A percentile compares a stretch with the other conserved stretches of the same genome.
phyloP scores from a whole-genome alignment of 2,113 vertebrate genomes.

The Equus przewalskii region DNA sequence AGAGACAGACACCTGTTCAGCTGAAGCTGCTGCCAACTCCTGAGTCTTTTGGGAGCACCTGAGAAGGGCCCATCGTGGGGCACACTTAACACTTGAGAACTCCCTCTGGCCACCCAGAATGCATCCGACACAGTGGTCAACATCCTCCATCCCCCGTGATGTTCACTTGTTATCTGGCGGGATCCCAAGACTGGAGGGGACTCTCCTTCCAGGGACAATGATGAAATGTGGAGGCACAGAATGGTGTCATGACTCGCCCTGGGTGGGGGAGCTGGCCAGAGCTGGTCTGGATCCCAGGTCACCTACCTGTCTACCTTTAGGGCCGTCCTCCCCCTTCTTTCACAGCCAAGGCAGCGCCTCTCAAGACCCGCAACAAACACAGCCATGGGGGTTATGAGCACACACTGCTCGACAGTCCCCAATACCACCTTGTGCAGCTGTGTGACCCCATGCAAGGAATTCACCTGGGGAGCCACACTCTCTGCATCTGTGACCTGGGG shows the following conservation, averaged over 20 bases:
- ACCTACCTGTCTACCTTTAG: not conserved
- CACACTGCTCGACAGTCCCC: not conserved
- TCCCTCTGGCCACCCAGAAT: not conserved
- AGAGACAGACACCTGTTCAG: not conserved
- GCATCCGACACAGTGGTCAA: too few relatives aligned
- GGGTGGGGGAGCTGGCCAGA: not conserved
- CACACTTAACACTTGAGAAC: not conserved
- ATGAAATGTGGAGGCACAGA: not conserved
- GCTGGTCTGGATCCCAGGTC: not conserved
- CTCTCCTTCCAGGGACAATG: not conserved
- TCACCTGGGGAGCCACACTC: not conserved
- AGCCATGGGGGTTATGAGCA: accelerated
- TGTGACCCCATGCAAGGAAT: too few relatives aligned
- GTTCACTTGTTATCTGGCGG: not conserved
- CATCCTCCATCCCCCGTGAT: too few relatives aligned
- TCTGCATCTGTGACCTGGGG: not conserved
- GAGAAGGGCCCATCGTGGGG: not conserved
- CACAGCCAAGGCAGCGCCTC: not conserved
- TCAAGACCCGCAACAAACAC: not conserved
- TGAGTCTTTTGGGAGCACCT: not conserved
- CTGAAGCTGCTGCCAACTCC: not conserved
- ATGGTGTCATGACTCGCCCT: not conserved
- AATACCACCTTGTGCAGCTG: accelerated
- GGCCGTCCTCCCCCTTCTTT: not conserved
- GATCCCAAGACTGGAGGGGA: not conserved